phyloP scores from a whole-genome alignment of 64 coral and sea anemone species.

The Pocillopora damicornis region DNA sequence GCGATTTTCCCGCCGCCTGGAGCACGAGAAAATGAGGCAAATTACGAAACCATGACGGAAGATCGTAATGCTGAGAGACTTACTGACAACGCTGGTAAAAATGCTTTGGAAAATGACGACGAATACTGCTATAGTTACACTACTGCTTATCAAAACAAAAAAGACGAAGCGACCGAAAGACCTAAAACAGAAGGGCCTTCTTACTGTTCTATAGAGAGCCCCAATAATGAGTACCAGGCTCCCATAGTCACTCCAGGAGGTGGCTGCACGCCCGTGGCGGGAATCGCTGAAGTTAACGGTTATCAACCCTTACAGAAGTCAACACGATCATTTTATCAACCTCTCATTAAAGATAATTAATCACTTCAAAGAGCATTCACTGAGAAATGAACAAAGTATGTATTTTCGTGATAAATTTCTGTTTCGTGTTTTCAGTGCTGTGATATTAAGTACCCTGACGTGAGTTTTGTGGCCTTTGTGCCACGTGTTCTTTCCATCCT shows the following conservation, averaged over 20 bases:
- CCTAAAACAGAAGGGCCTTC: neutral
- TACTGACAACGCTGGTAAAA: neutral
- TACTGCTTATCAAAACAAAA: neutral
- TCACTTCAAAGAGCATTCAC: neutral
- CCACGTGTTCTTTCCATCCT: no score
- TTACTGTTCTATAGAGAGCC: neutral
- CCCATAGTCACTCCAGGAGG: neutral
- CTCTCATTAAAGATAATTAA: neutral
- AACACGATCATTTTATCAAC: neutral
- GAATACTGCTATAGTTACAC: constrained; percentile 17
- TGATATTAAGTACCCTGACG: no score
- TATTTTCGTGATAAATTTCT: neutral
- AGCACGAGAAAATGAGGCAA: neutral
- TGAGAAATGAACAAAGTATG: neutral
- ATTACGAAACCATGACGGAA: neutral
- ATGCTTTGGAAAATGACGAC: neutral
- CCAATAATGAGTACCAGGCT: neutral
- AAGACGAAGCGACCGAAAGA: neutral
- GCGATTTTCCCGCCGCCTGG: neutral
- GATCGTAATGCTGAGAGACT: neutral
- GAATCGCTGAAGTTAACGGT: neutral
- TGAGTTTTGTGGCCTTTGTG: no score
- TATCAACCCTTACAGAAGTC: neutral
- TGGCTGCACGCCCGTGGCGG: neutral
- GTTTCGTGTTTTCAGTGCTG: no score